These are phyloP conservation scores for Halesus radiatus DNA, from an alignment of 1,140 invertebrate genomes.

Conservation along the genomic window DNA sequence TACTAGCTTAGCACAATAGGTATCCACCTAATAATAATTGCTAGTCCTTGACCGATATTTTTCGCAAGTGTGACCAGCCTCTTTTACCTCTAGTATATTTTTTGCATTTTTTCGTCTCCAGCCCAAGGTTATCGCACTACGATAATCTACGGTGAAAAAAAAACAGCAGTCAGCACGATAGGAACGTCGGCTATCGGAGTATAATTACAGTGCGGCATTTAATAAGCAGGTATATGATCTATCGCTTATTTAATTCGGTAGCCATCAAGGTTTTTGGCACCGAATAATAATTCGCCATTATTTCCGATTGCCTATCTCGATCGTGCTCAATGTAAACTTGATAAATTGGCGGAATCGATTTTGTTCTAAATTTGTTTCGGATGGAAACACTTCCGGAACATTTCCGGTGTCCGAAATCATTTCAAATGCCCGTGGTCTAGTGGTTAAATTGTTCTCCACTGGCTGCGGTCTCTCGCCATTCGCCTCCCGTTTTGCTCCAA, in stretches of 20 bases:
- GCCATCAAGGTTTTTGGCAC: conserved; percentile 9
- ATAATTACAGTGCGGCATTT: conserved; percentile 3
- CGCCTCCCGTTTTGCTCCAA: too few species aligned
- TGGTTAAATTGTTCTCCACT: too few species aligned
- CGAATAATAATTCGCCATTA: neutral
- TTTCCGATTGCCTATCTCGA: neutral
- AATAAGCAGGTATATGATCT: neutral
- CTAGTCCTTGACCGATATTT: conserved; percentile 14
- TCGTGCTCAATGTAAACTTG: neutral
- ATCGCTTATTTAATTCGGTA: neutral
- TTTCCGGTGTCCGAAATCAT: too few species aligned
- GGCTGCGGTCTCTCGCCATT: too few species aligned
- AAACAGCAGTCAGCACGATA: too few species aligned
- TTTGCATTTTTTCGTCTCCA: neutral
- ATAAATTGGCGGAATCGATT: neutral
- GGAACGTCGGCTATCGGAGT: neutral
- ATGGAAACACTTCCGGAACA: too few species aligned
- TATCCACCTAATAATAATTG: conserved; percentile 3
- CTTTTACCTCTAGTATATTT: conserved; percentile 2
- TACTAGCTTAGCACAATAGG: neutral
- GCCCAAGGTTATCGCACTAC: neutral
- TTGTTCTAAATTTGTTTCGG: neutral
- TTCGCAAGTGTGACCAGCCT: neutral
- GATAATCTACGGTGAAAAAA: neutral
- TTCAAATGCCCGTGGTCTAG: too few species aligned